Evolutionary conservation across 1,140 invertebrate genomes (phyloP), one percentile per base, ranked within the genome.

Genomic region (Coboldia fuscipes): DNA sequence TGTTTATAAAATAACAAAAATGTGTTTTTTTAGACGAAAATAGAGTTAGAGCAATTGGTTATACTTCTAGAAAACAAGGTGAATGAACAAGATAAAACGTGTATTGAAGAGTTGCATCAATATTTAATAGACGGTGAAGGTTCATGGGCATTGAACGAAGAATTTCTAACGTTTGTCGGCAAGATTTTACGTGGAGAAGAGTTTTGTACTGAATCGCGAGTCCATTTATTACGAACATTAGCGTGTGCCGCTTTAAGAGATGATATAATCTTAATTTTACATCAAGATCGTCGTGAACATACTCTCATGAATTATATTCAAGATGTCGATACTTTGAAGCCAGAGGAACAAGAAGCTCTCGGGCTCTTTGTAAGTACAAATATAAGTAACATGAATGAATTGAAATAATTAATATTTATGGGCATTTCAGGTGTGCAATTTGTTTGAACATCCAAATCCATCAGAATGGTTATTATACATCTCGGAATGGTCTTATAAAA

Each of bases 381-480:
- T 20, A 16, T 0, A 1, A 0, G 16, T 15, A 2, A 39, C 4
- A 16, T 24, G 23, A n/a, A 8, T 24, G 23, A 13, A 28, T 28
- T 7, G 7, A 28, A 7, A 23, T 7, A 23, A 23, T 7, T 23
- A 23, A 7, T 34, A 36, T 34, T 18, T 19, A 35, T 39, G 15
- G 41, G 26, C 41, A 39, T 39, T 56, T 10, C 48, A 88, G 83
- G 66, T 89, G 49, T 81, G 78, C 51, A 92, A 93, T 54, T 65
- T 93, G 55, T 92, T 90, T 55, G 80, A 84, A 50, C 81, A 85
- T 54, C 58, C 81, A 1, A 81, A 77, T 41, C 79, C 81, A 31
- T 86, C 82, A 0, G 86, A 93, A 56, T 92, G 86, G 85, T 49
- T 90, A 41, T 61, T 90, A 40, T 90, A 90, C 55, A 89, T 92